Conservation (phyloP, 64 coral and sea anemone species). For the Stylophora pistillata region DNA sequence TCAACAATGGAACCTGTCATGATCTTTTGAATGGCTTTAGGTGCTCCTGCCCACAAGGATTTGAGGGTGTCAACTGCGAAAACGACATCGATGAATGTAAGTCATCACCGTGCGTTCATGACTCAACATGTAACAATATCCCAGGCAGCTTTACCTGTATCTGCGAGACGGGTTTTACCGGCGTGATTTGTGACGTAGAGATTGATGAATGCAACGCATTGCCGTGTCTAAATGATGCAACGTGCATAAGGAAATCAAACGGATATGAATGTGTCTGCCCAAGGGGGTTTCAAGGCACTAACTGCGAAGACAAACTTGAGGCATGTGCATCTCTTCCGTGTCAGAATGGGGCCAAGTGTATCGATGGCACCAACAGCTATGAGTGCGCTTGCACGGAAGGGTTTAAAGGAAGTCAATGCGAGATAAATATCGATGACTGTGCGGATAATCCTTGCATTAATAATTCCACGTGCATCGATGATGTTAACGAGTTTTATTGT, state of each 20-base stretch:
- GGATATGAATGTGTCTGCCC: constrained; percentile 10
- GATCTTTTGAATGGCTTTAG: neutral
- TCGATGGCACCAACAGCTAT: neutral
- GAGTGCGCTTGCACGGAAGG: constrained; percentile 9
- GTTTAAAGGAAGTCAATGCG: constrained; percentile 10
- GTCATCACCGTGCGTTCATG: constrained; percentile 17
- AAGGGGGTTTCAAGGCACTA: constrained; percentile 5
- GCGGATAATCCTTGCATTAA: neutral
- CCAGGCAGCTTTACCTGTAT: neutral
- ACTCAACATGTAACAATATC: constrained; percentile 9
- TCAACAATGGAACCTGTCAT: constrained; percentile 29
- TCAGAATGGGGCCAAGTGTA: constrained; percentile 8
- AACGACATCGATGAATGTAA: constrained; percentile 30
- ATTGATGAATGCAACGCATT: constrained; percentile 5
- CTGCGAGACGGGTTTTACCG: constrained; percentile 3
- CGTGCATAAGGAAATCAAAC: neutral
- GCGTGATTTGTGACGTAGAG: constrained; percentile 7
- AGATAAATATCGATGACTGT: constrained; percentile 25
- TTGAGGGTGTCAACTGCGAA: constrained; percentile 14
- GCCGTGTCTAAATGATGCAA: constrained; percentile 33
- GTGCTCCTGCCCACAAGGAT: neutral
- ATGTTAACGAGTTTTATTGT: constrained; percentile 6
- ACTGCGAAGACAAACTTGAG: constrained; percentile 37
- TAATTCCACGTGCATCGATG: neutral
- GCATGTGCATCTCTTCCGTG: constrained; percentile 12